phyloP scores from a whole-genome alignment of 2,888 invertebrate species.

The Drosophila niveifrons region DNA sequence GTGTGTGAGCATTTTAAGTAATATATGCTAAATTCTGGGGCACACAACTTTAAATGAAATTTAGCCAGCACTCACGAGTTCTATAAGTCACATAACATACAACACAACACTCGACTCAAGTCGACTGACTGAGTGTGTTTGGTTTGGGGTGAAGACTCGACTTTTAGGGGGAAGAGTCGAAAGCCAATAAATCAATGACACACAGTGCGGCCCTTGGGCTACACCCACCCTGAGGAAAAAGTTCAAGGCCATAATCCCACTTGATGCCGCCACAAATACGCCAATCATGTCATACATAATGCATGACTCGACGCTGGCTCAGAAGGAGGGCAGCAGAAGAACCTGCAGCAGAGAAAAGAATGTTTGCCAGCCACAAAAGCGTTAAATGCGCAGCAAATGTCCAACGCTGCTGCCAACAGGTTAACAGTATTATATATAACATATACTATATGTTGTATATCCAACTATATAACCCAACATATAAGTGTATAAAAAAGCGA shows the following conservation, averaged over 20 bases:
- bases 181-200: slow-evolving; percentile 80
- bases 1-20: slow-evolving; percentile 34
- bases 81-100: slow-evolving; percentile 6
- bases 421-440: slow-evolving; percentile 10
- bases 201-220: slow-evolving; percentile 47
- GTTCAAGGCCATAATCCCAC: slow-evolving; percentile 77
- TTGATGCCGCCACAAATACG: slow-evolving; percentile 76
- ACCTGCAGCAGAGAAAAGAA: background rate
- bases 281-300: slow-evolving; percentile 77
- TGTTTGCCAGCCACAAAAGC: slow-evolving; percentile 13
- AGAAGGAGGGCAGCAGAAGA: background rate
- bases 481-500: background rate
- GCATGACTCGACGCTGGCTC: slow-evolving; percentile 31
- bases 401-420: slow-evolving; percentile 44
- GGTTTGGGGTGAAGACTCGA: slow-evolving; percentile 14
- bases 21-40: slow-evolving; percentile 56
- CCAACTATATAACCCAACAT: background rate
- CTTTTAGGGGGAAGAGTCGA: slow-evolving; percentile 33
- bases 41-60: slow-evolving; percentile 71
- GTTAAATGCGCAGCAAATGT: slow-evolving; percentile 52
- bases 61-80: slow-evolving; percentile 3
- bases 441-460: background rate
- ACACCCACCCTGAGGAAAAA: slow-evolving; percentile 51
- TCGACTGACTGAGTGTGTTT: background rate
- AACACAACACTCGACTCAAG: background rate